phyloP scores from a whole-genome alignment of 1,140 invertebrate species.

The Ctenoplectra terminalis region DNA sequence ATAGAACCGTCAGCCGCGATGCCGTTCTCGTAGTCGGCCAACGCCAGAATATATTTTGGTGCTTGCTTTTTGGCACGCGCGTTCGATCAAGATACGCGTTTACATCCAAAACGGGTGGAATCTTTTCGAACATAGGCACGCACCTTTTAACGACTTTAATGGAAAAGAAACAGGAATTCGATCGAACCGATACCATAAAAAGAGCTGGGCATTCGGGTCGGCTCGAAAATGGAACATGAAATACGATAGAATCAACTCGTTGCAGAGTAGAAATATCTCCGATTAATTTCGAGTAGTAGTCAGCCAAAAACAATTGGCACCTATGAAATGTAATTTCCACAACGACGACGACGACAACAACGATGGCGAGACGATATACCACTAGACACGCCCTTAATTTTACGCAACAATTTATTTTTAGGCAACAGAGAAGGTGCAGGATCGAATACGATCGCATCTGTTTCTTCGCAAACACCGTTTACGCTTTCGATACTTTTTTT shows the following conservation, averaged over 20 bases:
- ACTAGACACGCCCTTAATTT: constrained; percentile 23
- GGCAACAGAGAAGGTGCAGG: not conserved
- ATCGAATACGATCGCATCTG: not conserved
- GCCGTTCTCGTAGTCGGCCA: constrained; percentile 6
- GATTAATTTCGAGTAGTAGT: constrained; percentile 22
- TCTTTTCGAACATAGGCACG: not conserved
- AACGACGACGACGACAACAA: not conserved
- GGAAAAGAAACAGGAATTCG: not conserved
- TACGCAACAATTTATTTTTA: constrained; percentile 42
- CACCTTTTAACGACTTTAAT: not conserved
- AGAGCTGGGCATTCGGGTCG: too few species aligned
- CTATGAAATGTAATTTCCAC: constrained; percentile 13
- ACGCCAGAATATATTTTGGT: constrained; percentile 30
- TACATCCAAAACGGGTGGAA: constrained; percentile 14
- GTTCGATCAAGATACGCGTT: constrained; percentile 6
- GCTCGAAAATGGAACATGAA: too few species aligned
- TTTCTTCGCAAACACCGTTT: not conserved
- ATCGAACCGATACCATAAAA: not conserved
- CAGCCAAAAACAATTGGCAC: constrained; percentile 43
- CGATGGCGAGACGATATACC: not conserved
- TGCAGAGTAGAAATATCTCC: constrained; percentile 1
- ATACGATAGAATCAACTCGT: not conserved
- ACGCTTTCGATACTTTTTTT: too few species aligned
- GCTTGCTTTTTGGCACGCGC: constrained; percentile 39
- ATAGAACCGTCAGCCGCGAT: constrained; percentile 24